Base-by-base conservation (phyloP, 1,140 invertebrate species). In the Arctopsyche grandis region DNA sequence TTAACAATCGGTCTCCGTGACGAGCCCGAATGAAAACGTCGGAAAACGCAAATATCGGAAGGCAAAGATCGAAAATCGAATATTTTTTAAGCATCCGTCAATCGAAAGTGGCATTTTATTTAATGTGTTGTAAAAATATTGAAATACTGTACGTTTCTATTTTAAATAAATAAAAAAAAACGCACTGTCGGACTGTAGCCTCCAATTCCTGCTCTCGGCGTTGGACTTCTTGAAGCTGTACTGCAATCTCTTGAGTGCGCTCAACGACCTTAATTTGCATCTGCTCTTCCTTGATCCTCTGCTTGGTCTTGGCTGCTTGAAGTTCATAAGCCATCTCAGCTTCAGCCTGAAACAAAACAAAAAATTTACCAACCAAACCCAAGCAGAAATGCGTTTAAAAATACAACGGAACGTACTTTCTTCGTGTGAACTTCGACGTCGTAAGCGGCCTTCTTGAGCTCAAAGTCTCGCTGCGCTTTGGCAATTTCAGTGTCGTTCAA, bases 381-480 rank as follows among this genome's bases (percentile, higher is more conserved):
- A 52, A 75, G 29, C 12, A 52, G 3, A 52, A 3, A 12, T 5
- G 3, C 48, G 10, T 52, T 52, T 52, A 14, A 24, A 26, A 9
- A 1, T 69, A n/a, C 14, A 21, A 4, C 63, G 26, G 4, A 7
- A 69, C 12, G 1, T 83, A 89, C 88, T 86, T 90, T 91, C 87
- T 98, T 99, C 4, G 97, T 97, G 87, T 98, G 95, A 44, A 99
- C 97, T 91, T 99, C 97, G 79, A 97, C 93, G 86, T 99, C 98
- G 86, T 99, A 99, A 16, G 95, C 94, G 16, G 98, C 97, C 86
- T 99, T 98, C 87, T 99, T 99, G 66, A 99, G 86, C 88, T 99
- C 97, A 86, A 99, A 99, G 88, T 99, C 97, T 83, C 97, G 89
- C 84, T 98, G 94, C 0, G 97, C 95, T 88, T 99, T 98, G 0